Percentiles rank a stretch among this genome's conserved stretches.
phyloP scores from a whole-genome alignment of 2,797 vertebrate genomes.

The Podarcis lilfordi region DNA sequence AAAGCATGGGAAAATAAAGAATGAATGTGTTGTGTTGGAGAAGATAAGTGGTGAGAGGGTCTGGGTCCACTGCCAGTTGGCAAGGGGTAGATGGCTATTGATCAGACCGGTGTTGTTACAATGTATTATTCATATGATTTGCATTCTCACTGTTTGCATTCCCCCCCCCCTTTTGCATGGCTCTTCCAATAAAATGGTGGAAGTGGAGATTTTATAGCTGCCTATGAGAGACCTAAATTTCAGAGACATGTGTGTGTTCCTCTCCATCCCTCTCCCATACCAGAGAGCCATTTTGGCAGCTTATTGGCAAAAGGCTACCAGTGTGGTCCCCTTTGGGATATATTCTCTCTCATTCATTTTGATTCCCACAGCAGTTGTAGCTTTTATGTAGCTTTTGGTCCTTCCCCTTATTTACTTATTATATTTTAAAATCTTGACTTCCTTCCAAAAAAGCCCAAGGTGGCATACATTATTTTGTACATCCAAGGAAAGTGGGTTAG shows the following conservation, averaged over 20 bases:
- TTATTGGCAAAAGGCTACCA: background rate
- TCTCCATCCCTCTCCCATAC: background rate
- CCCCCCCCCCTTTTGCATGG: constrained; percentile 27
- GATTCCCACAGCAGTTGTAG: background rate
- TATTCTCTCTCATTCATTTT: background rate
- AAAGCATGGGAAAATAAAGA: constrained; percentile 45
- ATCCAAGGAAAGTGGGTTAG: background rate
- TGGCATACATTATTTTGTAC: background rate
- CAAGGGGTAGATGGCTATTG: constrained; percentile 47
- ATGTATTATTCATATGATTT: constrained; percentile 20
- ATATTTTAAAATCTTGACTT: background rate
- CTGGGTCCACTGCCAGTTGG: background rate
- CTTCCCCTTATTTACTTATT: background rate
- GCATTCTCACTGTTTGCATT: constrained; percentile 26
- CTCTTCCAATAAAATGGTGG: background rate
- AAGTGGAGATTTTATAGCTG: background rate
- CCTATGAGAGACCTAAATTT: background rate
- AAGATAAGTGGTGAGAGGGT: background rate
- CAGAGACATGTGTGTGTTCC: background rate
- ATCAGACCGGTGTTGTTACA: constrained; percentile 35
- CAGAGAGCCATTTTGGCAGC: too few relatives aligned
- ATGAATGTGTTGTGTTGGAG: constrained; percentile 19
- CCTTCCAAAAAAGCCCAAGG: background rate
- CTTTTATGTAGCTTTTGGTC: background rate
- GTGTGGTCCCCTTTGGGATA: background rate